Percentiles rank a stretch among this genome's conserved stretches.
phyloP scores from a whole-genome alignment of 2,113 vertebrate species.

The Chrysemys picta region DNA sequence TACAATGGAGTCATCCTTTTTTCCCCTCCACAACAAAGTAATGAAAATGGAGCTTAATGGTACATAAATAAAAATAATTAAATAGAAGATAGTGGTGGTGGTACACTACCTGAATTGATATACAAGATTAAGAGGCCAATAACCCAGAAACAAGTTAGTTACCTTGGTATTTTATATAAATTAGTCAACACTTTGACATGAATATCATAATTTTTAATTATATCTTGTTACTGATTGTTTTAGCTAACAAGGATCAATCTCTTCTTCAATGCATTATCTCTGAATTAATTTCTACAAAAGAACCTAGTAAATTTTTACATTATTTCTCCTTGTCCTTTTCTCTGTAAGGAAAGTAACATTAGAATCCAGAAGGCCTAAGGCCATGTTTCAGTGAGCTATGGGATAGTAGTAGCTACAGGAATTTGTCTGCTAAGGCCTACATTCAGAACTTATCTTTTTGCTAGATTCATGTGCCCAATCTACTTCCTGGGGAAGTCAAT shows the following conservation, averaged over 20 bases:
- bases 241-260: background rate
- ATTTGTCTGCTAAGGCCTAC: background rate
- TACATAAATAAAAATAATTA: slow-evolving; percentile 81
- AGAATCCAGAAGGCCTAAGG: background rate
- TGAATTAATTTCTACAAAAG: slow-evolving; percentile 38
- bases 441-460: background rate
- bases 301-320: background rate
- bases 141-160: slow-evolving; percentile 70
- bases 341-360: background rate
- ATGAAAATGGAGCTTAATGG: slow-evolving; percentile 75
- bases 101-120: slow-evolving; percentile 76
- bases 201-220: slow-evolving; percentile 34
- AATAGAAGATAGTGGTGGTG: slow-evolving; percentile 61
- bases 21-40: slow-evolving; percentile 36
- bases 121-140: slow-evolving; percentile 73
- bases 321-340: background rate
- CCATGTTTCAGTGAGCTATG: background rate
- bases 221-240: background rate
- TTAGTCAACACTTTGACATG: slow-evolving; percentile 39
- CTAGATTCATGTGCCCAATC: background rate
- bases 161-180: slow-evolving; percentile 65
- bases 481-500: background rate
- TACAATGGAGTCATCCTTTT: slow-evolving; percentile 34
- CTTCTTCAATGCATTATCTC: background rate
- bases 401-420: background rate